A percentile compares a stretch with the other conserved stretches of the same genome.
phyloP scores from a whole-genome alignment of 2,797 vertebrate species.

The Pygocentrus nattereri region DNA sequence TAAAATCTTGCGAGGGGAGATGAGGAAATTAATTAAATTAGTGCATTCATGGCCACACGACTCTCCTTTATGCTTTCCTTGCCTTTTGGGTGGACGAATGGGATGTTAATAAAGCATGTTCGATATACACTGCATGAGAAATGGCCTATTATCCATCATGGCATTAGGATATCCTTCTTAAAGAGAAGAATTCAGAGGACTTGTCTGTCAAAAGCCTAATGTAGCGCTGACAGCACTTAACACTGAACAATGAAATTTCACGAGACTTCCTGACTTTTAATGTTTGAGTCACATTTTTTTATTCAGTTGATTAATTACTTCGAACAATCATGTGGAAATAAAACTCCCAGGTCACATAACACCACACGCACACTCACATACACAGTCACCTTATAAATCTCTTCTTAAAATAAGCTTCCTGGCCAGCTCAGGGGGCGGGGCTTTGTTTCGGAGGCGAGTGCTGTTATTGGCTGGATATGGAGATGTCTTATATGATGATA shows the following conservation, averaged over 20 bases:
- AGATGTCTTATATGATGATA: conserved; percentile 88
- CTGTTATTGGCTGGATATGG: conserved; percentile 73
- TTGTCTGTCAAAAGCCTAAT: conserved; percentile 12
- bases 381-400: conserved; percentile 72
- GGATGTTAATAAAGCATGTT: conserved; percentile 69
- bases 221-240: not conserved
- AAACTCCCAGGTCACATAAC: conserved; percentile 6
- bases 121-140: conserved; percentile 53
- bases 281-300: not conserved
- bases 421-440: conserved; percentile 62
- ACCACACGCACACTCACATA: conserved; percentile 38
- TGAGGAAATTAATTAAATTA: conserved; percentile 82
- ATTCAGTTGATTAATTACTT: not conserved
- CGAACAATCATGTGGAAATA: not conserved
- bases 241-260: conserved; percentile 2
- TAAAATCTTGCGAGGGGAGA: conserved; percentile 80
- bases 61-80: conserved; percentile 77
- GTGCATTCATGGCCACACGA: conserved; percentile 79
- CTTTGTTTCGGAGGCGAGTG: conserved; percentile 70
- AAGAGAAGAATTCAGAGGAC: not conserved
- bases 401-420: conserved; percentile 75
- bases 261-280: not conserved
- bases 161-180: not conserved
- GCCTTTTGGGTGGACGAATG: conserved; percentile 72
- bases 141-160: conserved; percentile 21